Evolutionary conservation across 1,140 invertebrate species (phyloP), one percentile per base, ranked within the genome.

Genomic region (Linepithema humile): DNA sequence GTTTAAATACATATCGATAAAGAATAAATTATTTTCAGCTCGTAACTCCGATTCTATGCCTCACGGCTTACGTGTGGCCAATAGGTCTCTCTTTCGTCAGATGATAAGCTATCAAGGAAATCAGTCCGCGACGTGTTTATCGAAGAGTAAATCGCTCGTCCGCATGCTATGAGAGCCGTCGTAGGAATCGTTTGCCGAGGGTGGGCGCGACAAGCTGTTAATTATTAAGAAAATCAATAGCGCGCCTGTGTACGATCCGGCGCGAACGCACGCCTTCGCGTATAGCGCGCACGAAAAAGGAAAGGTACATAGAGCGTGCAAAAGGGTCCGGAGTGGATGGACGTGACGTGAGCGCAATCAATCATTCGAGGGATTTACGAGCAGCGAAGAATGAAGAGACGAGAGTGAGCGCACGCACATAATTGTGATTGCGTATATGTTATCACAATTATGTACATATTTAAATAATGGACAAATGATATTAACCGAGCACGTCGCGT

Each of bases 221-320:
- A 88, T 88, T 88, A 88, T 88, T 88, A 85, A 88, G 69, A 77
- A 67, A 88, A 88, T 88, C 83, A 77, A 88, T 82, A 85, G 20
- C 29, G 50, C 38, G 32, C 23, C 40, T 35, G 48, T 23, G 23
- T 43, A 64, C 50, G 45, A 87, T 53, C 29, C 50, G 20, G 69
- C 38, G 23, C 20, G 35, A 17, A 62, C 15, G 75, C 62, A 43
- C 59, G 43, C 57, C 55, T 75, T 35, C 59, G 59, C 45, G 32
- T 45, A 73, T 69, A 57, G 62, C 48, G 5, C 43, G 3, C 35
- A 67, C 55, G 86, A 70, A 88, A 85, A 85, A 82, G 59, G 57
- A 85, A 88, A 85, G 73, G 82, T 73, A 74, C 59, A 78, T 64
- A 80, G 55, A 88, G 59, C 57, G 78, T 83, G 85, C 80, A 83